These are phyloP conservation scores for Cordilura impudica DNA, from an alignment of 2,888 invertebrate species.

Conservation along the genomic window DNA sequence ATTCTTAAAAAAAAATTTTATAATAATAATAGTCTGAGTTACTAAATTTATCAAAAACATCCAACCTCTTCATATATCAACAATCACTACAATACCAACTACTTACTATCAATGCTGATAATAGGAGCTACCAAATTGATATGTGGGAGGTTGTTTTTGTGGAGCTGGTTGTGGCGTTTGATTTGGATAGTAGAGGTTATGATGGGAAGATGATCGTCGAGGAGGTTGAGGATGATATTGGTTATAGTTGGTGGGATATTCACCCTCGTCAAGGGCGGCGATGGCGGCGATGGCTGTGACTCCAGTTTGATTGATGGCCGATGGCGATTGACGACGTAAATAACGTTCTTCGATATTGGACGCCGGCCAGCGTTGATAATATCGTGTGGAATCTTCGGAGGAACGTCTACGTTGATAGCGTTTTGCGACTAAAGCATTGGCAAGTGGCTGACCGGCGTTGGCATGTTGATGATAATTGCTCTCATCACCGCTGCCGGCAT, in stretches of 20 bases:
- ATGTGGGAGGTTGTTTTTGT: slow-evolving; percentile 67
- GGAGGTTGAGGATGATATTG: slow-evolving; percentile 65
- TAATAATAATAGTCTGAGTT: slow-evolving; percentile 15
- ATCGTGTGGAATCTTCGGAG: slow-evolving; percentile 72
- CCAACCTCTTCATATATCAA: not conserved
- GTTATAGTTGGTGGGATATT: slow-evolving; percentile 64
- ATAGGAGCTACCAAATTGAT: slow-evolving; percentile 79
- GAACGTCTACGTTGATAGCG: slow-evolving; percentile 74
- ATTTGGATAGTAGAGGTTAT: slow-evolving; percentile 80
- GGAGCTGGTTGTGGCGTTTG: slow-evolving; percentile 17
- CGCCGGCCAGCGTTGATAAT: slow-evolving; percentile 71
- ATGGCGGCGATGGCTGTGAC: no score
- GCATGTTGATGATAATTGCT: slow-evolving; percentile 66
- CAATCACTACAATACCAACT: not conserved
- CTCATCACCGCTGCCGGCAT: slow-evolving; percentile 69
- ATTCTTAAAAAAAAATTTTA: not conserved
- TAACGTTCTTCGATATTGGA: slow-evolving; percentile 72
- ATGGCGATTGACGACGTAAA: slow-evolving; percentile 69
- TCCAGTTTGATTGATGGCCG: slow-evolving; percentile 41
- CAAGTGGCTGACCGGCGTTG: slow-evolving; percentile 42
- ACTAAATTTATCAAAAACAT: slow-evolving; percentile 11
- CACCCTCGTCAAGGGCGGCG: slow-evolving; percentile 41
- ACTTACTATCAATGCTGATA: slow-evolving; percentile 55
- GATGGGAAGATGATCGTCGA: slow-evolving; percentile 81
- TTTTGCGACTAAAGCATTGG: slow-evolving; percentile 61